Conservation (phyloP, 1,140 invertebrate species). For the Bombus confusus region DNA sequence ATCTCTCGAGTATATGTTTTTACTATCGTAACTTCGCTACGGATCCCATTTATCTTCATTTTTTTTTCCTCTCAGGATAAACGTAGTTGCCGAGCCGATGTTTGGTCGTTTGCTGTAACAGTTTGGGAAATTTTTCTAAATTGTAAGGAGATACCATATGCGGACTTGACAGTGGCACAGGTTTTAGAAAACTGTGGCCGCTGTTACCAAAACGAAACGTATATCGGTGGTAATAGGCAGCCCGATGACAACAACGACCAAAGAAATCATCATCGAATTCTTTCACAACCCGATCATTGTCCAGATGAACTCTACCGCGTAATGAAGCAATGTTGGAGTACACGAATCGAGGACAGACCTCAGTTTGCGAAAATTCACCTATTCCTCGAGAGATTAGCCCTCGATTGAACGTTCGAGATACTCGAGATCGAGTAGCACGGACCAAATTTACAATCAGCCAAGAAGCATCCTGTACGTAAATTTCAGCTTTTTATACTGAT, state of each 20-base stretch:
- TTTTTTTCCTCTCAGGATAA: conserved; percentile 84
- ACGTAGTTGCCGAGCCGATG: conserved; percentile 88
- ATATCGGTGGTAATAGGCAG: conserved; percentile 69
- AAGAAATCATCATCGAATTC: conserved; percentile 75
- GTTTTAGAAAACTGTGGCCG: conserved; percentile 89
- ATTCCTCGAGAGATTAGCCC: conserved; percentile 88
- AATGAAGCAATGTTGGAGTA: conserved; percentile 90
- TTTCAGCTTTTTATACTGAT: conserved; percentile 34
- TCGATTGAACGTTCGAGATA: conserved; percentile 77
- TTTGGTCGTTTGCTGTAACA: conserved; percentile 91
- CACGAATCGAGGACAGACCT: conserved; percentile 86
- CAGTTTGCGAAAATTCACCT: conserved; percentile 89
- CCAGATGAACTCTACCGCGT: conserved; percentile 88
- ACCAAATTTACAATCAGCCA: conserved; percentile 82
- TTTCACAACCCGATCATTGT: conserved; percentile 84
- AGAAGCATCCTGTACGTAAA: conserved; percentile 72
- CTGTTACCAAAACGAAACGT: conserved; percentile 83
- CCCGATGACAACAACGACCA: conserved; percentile 74
- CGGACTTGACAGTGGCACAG: conserved; percentile 89
- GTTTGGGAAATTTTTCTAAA: conserved; percentile 91
- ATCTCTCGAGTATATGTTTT: too few species aligned
- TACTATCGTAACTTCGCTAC: neutral
- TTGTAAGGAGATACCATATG: conserved; percentile 88
- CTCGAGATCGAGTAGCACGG: conserved; percentile 71
- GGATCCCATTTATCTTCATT: neutral